Evolutionary conservation across 2,797 vertebrate species (phyloP), one percentile per base, ranked within the genome.

Genomic region (Peromyscus aztecus): DNA sequence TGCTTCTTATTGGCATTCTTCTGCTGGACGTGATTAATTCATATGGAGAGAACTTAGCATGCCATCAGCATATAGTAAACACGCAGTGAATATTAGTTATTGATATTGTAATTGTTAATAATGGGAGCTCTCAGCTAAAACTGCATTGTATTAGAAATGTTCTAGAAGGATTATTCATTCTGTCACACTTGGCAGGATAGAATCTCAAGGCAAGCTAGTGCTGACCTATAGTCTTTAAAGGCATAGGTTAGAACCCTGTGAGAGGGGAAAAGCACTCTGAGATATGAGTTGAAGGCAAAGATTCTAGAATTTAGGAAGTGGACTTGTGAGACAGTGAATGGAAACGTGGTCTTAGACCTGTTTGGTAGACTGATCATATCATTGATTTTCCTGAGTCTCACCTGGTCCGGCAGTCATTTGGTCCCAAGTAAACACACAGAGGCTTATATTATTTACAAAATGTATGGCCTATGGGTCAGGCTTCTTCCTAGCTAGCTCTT

Each of bases 151-250:
- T 69, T 69, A 83, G 34, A 29, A 82, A 61, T 55, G 67, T 61
- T 83, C 49, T 91, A 91, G 90, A 89, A 89, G 90, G 61, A 81
- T 63, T 75, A 49, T 81, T 49, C 55, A 49, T 46, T 37, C 4
- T 57, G 6, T 67, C 55, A 49, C 34, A 63, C 37, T 29, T 11
- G 24, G 31, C 3, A 40, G 63, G 31, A 23, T 88, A 40, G 21
- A 88, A 43, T 77, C 19, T 77, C 76, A 91, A 91, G 67, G 65
- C 24, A 59, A 75, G 46, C 85, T 69, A 73, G 43, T 65, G 16
- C 6, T 91, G 57, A 59, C 57, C 59, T 61, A 61, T 61, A 8
- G 59, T 23, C 59, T 23, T 61, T 61, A 23, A 67, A n/a, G 6
- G 59, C 19, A 27, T 49, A 61, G 40, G 59, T 40, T 71, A 77